phyloP scores from a whole-genome alignment of 1,140 invertebrate species.

The Neotoxoptera formosana region DNA sequence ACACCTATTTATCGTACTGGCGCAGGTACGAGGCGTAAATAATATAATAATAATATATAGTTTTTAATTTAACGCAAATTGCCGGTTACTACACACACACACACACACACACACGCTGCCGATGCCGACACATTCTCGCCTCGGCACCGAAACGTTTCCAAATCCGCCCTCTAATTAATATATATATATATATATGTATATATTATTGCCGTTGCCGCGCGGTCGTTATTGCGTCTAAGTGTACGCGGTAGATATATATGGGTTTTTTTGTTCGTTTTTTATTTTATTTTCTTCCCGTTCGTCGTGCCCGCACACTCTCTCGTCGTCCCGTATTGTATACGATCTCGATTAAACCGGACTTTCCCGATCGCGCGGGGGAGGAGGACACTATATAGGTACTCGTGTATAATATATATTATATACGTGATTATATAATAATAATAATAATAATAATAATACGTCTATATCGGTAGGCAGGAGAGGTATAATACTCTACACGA shows the following conservation, averaged over 20 bases:
- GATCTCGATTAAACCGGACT: slow-evolving; percentile 36
- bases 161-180: slow-evolving; percentile 37
- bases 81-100: neutral
- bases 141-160: slow-evolving; percentile 37
- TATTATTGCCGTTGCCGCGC: neutral
- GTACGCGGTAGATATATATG: neutral
- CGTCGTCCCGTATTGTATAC: neutral
- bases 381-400: neutral
- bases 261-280: neutral
- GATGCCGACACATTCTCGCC: neutral
- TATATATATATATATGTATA: too few relatives aligned
- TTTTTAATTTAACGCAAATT: slow-evolving; percentile 46
- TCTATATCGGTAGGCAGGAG: neutral
- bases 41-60: neutral
- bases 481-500: neutral
- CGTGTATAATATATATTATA: neutral
- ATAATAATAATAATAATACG: neutral
- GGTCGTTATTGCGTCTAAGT: neutral
- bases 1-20: too few relatives aligned
- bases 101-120: neutral
- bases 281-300: too few relatives aligned
- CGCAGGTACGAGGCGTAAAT: neutral
- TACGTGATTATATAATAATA: neutral
- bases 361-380: neutral
- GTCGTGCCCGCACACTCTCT: neutral